Base-by-base conservation (phyloP, 1,140 invertebrate species). In the Nymphalis io region DNA sequence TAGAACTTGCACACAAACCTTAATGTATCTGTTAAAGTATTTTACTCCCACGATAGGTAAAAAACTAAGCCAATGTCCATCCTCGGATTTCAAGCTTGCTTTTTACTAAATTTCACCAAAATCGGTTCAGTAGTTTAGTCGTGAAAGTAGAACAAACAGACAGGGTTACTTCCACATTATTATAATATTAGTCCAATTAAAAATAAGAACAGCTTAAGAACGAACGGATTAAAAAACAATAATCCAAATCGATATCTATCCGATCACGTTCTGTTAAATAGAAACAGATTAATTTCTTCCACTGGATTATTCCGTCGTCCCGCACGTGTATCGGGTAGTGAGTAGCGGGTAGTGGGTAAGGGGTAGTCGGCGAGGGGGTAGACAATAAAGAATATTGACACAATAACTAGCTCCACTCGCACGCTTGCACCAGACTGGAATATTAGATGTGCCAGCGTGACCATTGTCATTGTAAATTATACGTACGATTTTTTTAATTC, bases 311-410 rank as follows among this genome's bases (percentile, higher is more conserved):
- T 69, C 55, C 64, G 64, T 64, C 57, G 65, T 68, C 62, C 65
- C 76, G 62, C 70, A 55, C 42, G 57, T 48, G 65, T 61, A 62
- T 62, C 60, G 58, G 42, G 64, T 51, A 63, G 62, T 60, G 57
- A 59, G 60, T 15, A 23, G 40, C 10, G 46, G 46, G 16, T 51
- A 51, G 16, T 18, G 40, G 27, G 27, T 33, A 33, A 33, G 27
- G 27, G 27, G 27, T 33, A 33, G 27, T 33, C 27, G 27, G 23
- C 3, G 5, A 27, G 23, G 15, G 12, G 46, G 46, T 20, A 73
- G 60, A 81, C 75, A 80, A 77, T 82, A 80, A 80, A 82, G 72
- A 80, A 82, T 84, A 85, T 84, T 83, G 81, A 81, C 79, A 78
- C 74, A 75, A 80, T 80, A 78, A 78, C 74, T 70, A 80, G 46